phyloP scores from a whole-genome alignment of 2,113 vertebrate genomes.

The Pachycephala philippinensis region DNA sequence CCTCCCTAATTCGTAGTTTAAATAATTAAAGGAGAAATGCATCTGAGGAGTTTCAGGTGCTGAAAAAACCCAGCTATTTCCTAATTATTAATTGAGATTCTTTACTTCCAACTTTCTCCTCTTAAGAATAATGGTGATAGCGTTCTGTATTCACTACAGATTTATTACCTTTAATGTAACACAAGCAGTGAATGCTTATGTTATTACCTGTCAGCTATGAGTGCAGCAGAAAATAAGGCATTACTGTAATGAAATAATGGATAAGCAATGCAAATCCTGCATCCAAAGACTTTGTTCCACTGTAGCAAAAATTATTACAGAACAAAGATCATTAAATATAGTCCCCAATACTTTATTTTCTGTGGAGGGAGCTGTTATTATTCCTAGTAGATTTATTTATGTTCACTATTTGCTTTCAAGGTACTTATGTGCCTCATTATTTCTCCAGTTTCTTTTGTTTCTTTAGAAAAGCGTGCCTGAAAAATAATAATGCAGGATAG shows the following conservation, averaged over 20 bases:
- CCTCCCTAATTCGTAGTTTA: not conserved
- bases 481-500: not conserved
- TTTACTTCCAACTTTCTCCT: not conserved
- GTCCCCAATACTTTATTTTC: not conserved
- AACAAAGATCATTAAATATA: constrained; percentile 10
- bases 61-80: not conserved
- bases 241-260: constrained; percentile 13
- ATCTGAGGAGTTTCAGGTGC: not conserved
- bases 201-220: not conserved
- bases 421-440: not conserved
- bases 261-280: not conserved
- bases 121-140: constrained; percentile 5
- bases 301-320: not conserved
- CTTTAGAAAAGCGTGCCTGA: not conserved
- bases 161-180: not conserved
- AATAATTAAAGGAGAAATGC: not conserved
- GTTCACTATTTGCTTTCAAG: constrained; percentile 17
- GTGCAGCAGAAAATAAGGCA: constrained; percentile 13
- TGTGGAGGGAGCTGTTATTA: constrained; percentile 1
- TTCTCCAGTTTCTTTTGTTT: constrained; percentile 4
- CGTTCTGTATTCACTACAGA: not conserved
- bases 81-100: not conserved
- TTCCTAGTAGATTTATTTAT: constrained; percentile 22
- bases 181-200: not conserved
- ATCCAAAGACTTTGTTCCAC: not conserved